A percentile compares a stretch with the other conserved stretches of the same genome.
Conservation (phyloP, 2,113 vertebrate species). For the Enhydra lutris region DNA sequence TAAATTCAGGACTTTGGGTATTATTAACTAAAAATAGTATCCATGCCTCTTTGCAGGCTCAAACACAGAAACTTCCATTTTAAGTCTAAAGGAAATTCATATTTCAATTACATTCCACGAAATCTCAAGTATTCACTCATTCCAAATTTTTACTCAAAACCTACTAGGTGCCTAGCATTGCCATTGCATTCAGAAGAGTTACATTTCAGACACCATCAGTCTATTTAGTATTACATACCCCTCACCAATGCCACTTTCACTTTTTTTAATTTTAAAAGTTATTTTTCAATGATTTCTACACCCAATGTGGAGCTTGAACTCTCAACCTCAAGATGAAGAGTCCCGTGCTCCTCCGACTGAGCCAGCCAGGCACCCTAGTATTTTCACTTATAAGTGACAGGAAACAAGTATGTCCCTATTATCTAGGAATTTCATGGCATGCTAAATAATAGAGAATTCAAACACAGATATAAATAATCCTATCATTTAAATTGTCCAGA, state of each 20-base stretch:
- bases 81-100: not conserved
- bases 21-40: conserved; percentile 24
- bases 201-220: not conserved
- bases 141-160: not conserved
- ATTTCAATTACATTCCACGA: not conserved
- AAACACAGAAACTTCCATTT: not conserved
- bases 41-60: not conserved
- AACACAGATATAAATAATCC: not conserved
- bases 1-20: not conserved
- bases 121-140: not conserved
- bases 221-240: not conserved
- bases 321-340: not conserved
- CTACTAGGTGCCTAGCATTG: not conserved
- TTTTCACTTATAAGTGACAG: not conserved
- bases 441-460: not conserved
- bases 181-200: not conserved
- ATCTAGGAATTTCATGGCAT: not conserved
- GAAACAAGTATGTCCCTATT: not conserved
- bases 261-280: not conserved
- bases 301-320: not conserved
- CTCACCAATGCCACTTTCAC: not conserved
- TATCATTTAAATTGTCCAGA: not conserved
- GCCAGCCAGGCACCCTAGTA: not conserved
- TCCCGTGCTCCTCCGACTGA: not conserved
- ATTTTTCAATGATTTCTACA: not conserved